phyloP scores from a whole-genome alignment of 1,140 invertebrate species.

The Hesperophylax magnus region DNA sequence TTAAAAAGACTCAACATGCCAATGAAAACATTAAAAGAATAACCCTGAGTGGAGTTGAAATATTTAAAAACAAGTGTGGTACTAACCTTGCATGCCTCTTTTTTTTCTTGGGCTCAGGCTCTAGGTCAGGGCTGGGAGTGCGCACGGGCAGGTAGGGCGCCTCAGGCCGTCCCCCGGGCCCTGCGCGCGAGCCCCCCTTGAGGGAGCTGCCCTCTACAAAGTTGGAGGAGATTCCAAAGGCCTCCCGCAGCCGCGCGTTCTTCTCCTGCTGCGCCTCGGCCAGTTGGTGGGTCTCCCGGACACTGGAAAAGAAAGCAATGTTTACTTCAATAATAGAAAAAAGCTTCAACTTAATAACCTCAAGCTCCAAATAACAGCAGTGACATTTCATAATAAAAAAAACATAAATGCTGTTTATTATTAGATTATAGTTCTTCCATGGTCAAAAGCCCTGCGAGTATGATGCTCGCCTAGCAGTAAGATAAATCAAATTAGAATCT shows the following conservation, averaged over 20 bases:
- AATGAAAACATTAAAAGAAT: too few species aligned
- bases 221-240: conserved; percentile 94
- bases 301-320: conserved; percentile 71
- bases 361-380: too few species aligned
- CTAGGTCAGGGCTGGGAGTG: conserved; percentile 69
- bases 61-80: too few species aligned
- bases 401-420: too few species aligned
- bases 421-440: too few species aligned
- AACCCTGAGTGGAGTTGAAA: too few species aligned
- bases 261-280: conserved; percentile 97
- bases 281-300: conserved; percentile 94
- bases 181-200: conserved; percentile 82
- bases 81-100: conserved; percentile 65
- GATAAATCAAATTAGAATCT: too few species aligned
- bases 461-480: too few species aligned
- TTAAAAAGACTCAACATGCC: too few species aligned
- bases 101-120: conserved; percentile 46
- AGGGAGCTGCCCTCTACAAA: conserved; percentile 96
- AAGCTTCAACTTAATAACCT: too few species aligned
- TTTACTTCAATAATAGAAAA: neutral
- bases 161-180: conserved; percentile 59
- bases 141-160: conserved; percentile 76
- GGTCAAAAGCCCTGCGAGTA: too few species aligned
- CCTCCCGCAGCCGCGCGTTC: conserved; percentile 92
- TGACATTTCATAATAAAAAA: too few species aligned